Evolutionary conservation across 2,797 vertebrate species (phyloP).

Genomic region (Propithecus perrieri): DNA sequence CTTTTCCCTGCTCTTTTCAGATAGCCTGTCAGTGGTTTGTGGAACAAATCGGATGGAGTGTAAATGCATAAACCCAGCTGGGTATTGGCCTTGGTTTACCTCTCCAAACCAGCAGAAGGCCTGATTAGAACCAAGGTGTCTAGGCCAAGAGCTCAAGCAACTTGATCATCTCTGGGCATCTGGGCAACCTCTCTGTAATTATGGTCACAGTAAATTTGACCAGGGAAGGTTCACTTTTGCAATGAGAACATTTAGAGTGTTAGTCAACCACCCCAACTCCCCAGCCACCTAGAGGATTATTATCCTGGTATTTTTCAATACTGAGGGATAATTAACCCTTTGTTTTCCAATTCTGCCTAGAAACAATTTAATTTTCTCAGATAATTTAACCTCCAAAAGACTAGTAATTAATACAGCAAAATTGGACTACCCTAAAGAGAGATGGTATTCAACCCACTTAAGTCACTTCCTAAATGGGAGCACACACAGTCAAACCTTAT

Average conservation of each 20-base stretch:
- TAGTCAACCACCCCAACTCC: not conserved
- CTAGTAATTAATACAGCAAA: not conserved
- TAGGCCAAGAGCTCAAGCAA: not conserved
- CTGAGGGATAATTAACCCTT: not conserved
- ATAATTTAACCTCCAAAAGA: not conserved
- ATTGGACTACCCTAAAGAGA: not conserved
- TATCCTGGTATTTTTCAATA: not conserved
- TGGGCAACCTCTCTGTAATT: not conserved
- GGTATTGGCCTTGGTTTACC: not conserved
- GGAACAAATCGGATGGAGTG: not conserved
- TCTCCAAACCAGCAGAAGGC: not conserved
- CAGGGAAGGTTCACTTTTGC: not conserved
- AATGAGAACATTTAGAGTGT: not conserved
- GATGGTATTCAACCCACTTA: not conserved
- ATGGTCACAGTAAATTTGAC: not conserved
- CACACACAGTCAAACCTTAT: not conserved
- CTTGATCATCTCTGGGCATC: not conserved
- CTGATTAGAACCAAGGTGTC: not conserved
- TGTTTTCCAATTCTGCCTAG: not conserved
- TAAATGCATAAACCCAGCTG: not conserved
- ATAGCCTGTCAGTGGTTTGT: not conserved
- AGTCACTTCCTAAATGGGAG: not conserved
- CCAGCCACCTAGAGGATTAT: not conserved
- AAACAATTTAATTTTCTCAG: constrained; percentile 2
- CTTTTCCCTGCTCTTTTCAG: not conserved